These are phyloP conservation scores for Tragelaphus strepsiceros DNA, from an alignment of 2,113 vertebrate genomes.

Conservation along the genomic window DNA sequence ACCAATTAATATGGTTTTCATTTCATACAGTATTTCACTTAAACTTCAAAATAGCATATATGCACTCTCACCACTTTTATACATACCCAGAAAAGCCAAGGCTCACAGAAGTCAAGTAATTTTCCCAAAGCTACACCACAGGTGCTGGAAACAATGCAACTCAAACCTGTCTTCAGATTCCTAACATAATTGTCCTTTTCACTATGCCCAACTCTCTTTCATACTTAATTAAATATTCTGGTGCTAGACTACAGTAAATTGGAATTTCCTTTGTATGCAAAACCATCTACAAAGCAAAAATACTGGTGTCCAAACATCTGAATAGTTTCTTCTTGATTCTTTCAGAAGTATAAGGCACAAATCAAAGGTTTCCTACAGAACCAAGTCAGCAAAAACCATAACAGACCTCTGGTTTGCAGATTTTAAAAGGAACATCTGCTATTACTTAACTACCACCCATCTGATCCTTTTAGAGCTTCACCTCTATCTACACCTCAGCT, in stretches of 20 bases:
- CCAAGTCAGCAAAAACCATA: neutral
- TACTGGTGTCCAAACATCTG: neutral
- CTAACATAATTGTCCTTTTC: neutral
- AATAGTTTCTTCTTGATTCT: neutral
- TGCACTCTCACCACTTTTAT: neutral
- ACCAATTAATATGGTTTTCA: neutral
- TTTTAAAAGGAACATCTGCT: conserved; percentile 29
- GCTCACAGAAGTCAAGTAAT: neutral
- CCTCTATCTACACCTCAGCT: neutral
- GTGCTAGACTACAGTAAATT: neutral
- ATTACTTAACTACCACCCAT: neutral
- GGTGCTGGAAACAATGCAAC: neutral
- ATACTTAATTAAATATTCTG: neutral
- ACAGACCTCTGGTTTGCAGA: neutral
- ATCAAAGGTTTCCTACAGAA: neutral
- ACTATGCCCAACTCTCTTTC: neutral
- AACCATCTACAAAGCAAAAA: conserved; percentile 11
- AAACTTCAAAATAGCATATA: neutral
- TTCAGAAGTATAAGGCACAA: neutral
- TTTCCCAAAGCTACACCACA: neutral
- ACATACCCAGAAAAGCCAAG: neutral
- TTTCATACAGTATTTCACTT: neutral
- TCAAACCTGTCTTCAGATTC: neutral
- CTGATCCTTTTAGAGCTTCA: neutral
- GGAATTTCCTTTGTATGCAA: neutral